These are phyloP conservation scores for Eumeta japonica DNA, from an alignment of 1,140 invertebrate genomes.

Conservation along the genomic window DNA sequence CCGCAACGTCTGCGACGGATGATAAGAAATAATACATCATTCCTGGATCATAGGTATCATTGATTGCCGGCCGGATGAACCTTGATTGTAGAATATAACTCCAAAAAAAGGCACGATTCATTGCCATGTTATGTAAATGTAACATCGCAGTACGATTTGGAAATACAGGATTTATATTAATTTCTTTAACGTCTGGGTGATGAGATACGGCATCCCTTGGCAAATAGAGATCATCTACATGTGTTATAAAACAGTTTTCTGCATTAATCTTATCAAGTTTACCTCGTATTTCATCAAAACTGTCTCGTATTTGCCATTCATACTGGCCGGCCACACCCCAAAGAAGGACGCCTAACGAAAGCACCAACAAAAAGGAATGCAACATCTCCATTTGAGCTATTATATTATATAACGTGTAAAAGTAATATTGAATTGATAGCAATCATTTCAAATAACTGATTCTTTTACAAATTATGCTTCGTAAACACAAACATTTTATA, in stretches of 20 bases:
- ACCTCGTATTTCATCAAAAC: slow-evolving; percentile 82
- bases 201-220: slow-evolving; percentile 84
- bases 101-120: slow-evolving; percentile 93
- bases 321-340: slow-evolving; percentile 78
- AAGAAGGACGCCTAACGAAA: slow-evolving; percentile 38
- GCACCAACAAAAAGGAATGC: slow-evolving; percentile 28
- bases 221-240: slow-evolving; percentile 81
- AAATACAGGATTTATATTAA: slow-evolving; percentile 93
- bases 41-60: slow-evolving; percentile 92
- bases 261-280: slow-evolving; percentile 76
- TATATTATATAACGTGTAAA: too few species aligned
- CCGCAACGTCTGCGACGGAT: slow-evolving; percentile 90
- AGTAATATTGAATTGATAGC: too few species aligned
- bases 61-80: slow-evolving; percentile 84
- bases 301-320: slow-evolving; percentile 84
- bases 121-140: slow-evolving; percentile 93
- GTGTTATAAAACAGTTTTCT: slow-evolving; percentile 87
- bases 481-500: too few species aligned
- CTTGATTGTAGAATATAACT: slow-evolving; percentile 91
- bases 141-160: slow-evolving; percentile 90
- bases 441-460: too few species aligned
- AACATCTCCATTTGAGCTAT: slow-evolving; percentile 39
- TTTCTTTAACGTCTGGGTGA: slow-evolving; percentile 89
- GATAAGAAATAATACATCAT: slow-evolving; percentile 98
- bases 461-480: too few species aligned